A percentile compares a stretch with the other conserved stretches of the same genome.
Conservation (phyloP, 2,113 vertebrate species). For the Hyperopisus bebe region DNA sequence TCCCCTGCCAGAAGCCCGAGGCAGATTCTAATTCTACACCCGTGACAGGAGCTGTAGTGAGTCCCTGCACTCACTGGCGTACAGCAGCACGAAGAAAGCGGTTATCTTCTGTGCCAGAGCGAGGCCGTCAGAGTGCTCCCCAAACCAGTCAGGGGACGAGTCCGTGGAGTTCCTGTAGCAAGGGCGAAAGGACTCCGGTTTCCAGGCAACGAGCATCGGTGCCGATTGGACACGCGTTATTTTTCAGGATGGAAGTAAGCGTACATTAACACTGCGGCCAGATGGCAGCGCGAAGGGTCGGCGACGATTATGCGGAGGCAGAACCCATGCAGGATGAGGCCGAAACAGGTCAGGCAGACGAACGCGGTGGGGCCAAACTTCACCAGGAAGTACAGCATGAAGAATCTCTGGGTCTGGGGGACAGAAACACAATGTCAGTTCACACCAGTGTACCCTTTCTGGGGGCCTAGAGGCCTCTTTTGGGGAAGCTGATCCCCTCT, state of each 20-base stretch:
- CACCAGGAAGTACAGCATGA: slow-evolving; percentile 35
- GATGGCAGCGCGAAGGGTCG: slow-evolving; percentile 25
- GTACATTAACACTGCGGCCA: slow-evolving; percentile 22
- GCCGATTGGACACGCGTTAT: background rate
- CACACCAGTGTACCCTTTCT: no score
- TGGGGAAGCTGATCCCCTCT: background rate
- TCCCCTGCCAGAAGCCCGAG: background rate
- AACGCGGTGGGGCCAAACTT: slow-evolving; percentile 32
- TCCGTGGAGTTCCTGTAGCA: slow-evolving; percentile 19
- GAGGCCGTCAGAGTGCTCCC: slow-evolving; percentile 29
- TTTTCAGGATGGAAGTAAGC: background rate
- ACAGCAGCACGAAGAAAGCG: slow-evolving; percentile 28
- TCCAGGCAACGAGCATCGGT: background rate
- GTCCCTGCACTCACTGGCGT: slow-evolving; percentile 26
- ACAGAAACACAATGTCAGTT: background rate
- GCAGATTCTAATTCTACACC: background rate
- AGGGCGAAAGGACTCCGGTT: background rate
- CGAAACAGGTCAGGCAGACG: slow-evolving; percentile 32
- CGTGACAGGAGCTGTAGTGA: background rate
- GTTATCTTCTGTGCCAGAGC: slow-evolving; percentile 38
- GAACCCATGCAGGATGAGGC: slow-evolving; percentile 35
- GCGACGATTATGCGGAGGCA: slow-evolving; percentile 31
- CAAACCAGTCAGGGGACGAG: slow-evolving; percentile 29
- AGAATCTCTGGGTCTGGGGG: slow-evolving; percentile 27
- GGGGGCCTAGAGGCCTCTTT: background rate